Evolutionary conservation across 1,140 invertebrate genomes (phyloP), one percentile per base, ranked within the genome.

Genomic region (Diploscapter pachys): DNA sequence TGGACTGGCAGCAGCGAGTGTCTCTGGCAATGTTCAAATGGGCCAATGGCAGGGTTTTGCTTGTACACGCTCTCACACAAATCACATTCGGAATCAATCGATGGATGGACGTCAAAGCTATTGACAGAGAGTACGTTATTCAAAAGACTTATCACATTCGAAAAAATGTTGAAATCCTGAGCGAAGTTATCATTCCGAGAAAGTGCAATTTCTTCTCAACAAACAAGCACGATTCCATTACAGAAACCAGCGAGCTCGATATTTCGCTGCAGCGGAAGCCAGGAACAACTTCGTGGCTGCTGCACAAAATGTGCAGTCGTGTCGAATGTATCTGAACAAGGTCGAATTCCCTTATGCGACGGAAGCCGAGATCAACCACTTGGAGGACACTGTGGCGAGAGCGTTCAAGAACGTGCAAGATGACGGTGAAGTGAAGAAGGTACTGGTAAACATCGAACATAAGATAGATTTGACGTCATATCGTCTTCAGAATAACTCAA

Each of bases 211-310:
- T 48, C 8, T 61, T 61, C 51, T 71, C 69, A 4, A 70, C 6
- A 70, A 64, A 11, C 56, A 78, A 80, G 31, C 31, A 31, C 31
- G 31, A 31, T 31, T 31, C 31, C 31, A 31, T 31, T 31, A 51
- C 78, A 87, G 86, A n/a, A 83, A 87, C 71, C 71, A 73, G 0
- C 81, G 86, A 71, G 74, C 63, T 52, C 82, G 86, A 51, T 90
- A 89, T 81, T 83, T 81, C 11, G 81, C 87, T 4, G 89, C 89
- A 4, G 88, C 89, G 4, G 88, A 90, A 81, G 86, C 88, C 0
- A 83, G 90, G 56, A 90, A 90, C 79, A 88, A 89, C 76, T 82
- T 90, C 9, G 87, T 90, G 4, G 89, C 89, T 63, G 89, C 90
- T 0, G 86, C 85, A 5, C 88, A 90, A 75, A 89, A 89, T 82